Evolutionary conservation across 2,113 vertebrate species (phyloP).

Genomic region (Epinephelus moara): DNA sequence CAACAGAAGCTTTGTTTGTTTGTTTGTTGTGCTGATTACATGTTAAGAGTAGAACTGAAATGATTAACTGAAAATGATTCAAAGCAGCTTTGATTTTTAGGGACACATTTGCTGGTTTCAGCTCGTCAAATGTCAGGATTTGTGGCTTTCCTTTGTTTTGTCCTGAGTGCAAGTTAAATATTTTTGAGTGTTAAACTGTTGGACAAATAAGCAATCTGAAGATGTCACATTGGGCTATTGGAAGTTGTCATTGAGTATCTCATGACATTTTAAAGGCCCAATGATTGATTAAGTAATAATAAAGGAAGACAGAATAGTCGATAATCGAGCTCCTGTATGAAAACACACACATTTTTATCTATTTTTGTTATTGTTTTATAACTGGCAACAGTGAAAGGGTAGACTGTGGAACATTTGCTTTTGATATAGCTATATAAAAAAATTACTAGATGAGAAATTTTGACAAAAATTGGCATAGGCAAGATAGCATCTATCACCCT

Average conservation of each 20-base stretch:
- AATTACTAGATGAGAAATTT: no score
- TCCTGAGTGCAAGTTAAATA: neutral
- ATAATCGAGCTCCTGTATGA: neutral
- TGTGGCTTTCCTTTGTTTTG: neutral
- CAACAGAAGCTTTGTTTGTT: neutral
- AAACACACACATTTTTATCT: neutral
- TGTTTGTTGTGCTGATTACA: neutral
- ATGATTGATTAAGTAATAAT: neutral
- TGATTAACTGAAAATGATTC: neutral
- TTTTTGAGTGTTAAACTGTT: neutral
- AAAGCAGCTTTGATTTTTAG: neutral
- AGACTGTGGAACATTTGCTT: no score
- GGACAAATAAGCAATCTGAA: neutral
- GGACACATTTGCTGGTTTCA: neutral
- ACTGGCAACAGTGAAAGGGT: no score
- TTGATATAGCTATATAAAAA: no score
- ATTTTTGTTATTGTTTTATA: no score
- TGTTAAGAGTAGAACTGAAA: neutral
- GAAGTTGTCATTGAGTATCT: neutral
- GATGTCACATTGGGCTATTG: neutral
- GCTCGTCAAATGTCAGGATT: neutral
- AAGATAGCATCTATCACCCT: no score
- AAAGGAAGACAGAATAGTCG: neutral
- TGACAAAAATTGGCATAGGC: no score
- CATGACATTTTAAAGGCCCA: neutral